Base-by-base conservation (phyloP, 2,113 vertebrate genomes). In the Equus przewalskii region DNA sequence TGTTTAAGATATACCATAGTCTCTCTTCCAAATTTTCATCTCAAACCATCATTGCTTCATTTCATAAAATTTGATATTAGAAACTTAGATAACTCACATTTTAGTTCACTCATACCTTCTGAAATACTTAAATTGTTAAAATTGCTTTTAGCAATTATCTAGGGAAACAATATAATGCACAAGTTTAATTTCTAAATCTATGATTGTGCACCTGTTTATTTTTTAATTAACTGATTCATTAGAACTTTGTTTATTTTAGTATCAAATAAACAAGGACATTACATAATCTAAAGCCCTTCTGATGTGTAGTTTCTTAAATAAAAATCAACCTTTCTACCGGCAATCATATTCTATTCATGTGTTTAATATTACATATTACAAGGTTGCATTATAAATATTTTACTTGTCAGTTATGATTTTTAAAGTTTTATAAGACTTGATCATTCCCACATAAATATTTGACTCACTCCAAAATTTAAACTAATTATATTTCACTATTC, bases 301-400 rank as follows among this genome's bases (percentile, higher is more conserved):
- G 54, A 41, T 80, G 36, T 16, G 1, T 67, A 51, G 30, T 82
- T 80, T 91, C 76, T 91, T 46, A 41, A 41, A 49, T 94, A 85
- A 93, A 97, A 88, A 44, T 64, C 28, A 67, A n/a, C 58, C 81
- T 89, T 54, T 92, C 16, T 81, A 67, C 36, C 21, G 64, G 60
- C 49, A 70, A 75, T 86, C 62, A 82, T 33, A 93, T 88, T 96
- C 26, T 56, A 85, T 56, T 87, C 58, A 19, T 81, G 19, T 85
- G 82, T 97, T 97, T 97, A 88, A 97, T 98, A 97, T 96, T 62
- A 97, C 12, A 54, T 69, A 89, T 79, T 80, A 84, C 10, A 98
- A 82, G 92, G 69, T 7, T 16, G 10, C 26, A 44, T 91, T 91
- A 98, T 97, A 95, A 97, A 98, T 98, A 97, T 97, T 97, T 98